Base-by-base conservation (phyloP, 2,888 invertebrate species). In the Chrysolina americana region DNA sequence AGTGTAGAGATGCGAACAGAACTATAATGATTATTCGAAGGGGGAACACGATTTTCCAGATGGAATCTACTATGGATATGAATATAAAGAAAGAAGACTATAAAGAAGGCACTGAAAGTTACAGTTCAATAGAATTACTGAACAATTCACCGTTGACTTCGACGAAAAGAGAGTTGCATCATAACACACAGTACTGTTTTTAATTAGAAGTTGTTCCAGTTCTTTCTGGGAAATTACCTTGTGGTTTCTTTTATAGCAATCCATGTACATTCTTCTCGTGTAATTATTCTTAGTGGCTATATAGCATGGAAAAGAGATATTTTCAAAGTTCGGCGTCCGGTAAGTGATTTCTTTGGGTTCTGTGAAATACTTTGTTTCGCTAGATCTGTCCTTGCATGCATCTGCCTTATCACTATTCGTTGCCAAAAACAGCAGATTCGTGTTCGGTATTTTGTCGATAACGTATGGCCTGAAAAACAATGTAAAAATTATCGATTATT, bases 401-500 rank as follows among this genome's bases (percentile, higher is more conserved):
- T 84, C 82, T 84, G 94, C 94, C 74, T 91, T 88, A 19, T 89
- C 89, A 41, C 53, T 68, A 83, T 95, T 92, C n/a, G 95, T 92
- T 19, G 95, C 94, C 63, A 96, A 89, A 83, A 96, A 89, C 73
- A 96, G 86, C 89, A 96, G 91, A 86, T 96, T 96, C 69, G 94
- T 95, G 80, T 92, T 91, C 75, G 93, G 93, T 74, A 96, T 94
- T 56, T 92, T 90, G 80, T 94, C 92, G 1, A 93, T 93, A 78
- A 94, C 92, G 87, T 94, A 95, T 23, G 94, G 93, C 83, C 93
- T 89, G 73, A 76, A 85, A 83, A 68, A 70, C 41, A 59, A 28
- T n/a, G n/a, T n/a, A n/a, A 28, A 28, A 28, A 28, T 28, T 28
- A 28, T 3, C 2, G 28, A 5, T 28, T 28, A 28, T 28, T 28